phyloP scores from a whole-genome alignment of 2,113 vertebrate species.

The Rhadina sibilatrix region DNA sequence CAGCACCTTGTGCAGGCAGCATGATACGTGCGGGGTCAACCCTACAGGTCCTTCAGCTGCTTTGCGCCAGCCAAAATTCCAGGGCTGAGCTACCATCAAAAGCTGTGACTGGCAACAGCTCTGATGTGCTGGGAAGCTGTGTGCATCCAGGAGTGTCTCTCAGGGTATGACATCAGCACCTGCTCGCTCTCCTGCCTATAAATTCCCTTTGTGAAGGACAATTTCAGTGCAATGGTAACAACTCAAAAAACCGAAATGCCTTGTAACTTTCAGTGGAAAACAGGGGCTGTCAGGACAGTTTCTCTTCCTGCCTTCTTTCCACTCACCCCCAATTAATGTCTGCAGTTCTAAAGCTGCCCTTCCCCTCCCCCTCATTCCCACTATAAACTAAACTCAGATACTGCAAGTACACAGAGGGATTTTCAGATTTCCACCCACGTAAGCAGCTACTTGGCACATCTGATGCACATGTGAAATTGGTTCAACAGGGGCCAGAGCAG shows the following conservation, averaged over 20 bases:
- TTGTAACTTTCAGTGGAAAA: background rate
- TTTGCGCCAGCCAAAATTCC: background rate
- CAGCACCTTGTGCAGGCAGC: background rate
- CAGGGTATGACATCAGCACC: background rate
- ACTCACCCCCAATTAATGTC: background rate
- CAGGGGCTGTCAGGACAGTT: background rate
- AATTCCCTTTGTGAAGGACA: background rate
- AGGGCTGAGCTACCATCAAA: background rate
- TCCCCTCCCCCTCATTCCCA: background rate
- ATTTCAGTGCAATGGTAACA: background rate
- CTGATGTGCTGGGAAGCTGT: background rate
- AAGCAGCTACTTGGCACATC: background rate
- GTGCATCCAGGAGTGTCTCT: background rate
- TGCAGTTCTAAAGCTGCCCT: background rate
- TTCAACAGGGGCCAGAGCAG: background rate
- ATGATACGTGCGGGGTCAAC: fast-evolving
- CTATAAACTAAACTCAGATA: background rate
- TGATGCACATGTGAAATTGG: background rate
- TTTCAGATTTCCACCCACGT: background rate
- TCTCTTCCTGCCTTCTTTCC: background rate
- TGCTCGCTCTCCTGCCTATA: background rate
- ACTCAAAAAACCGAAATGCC: background rate
- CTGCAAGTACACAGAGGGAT: background rate
- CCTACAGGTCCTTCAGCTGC: background rate
- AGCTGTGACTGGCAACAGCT: background rate